Conservation (phyloP, 1,140 invertebrate species). For the Goniozus legneri region DNA sequence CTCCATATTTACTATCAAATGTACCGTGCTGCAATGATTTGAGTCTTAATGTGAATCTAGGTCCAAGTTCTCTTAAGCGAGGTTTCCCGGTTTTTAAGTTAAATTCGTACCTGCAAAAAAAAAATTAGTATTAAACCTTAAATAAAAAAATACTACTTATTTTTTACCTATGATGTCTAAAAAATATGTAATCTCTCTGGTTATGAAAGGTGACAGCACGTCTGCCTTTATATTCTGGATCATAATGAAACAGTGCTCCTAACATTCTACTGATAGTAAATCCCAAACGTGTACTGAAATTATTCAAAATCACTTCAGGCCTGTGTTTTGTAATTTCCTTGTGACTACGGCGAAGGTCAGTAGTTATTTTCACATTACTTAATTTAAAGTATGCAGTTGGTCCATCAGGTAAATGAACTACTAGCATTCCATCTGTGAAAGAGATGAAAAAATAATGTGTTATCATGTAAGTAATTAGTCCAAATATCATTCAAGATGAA, state of each 20-base stretch:
- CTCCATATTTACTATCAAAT: constrained; percentile 94
- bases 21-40: constrained; percentile 93
- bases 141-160: background rate
- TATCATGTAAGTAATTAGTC: background rate
- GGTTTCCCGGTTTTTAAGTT: constrained; percentile 72
- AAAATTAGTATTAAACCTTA: constrained; percentile 7
- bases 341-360: constrained; percentile 72
- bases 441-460: constrained; percentile 11
- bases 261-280: constrained; percentile 88
- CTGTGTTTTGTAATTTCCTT: constrained; percentile 79
- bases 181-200: constrained; percentile 98
- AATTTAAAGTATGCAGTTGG: constrained; percentile 88
- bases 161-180: constrained; percentile 88
- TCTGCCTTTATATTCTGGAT: constrained; percentile 90
- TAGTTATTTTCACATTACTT: constrained; percentile 79
- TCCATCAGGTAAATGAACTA: constrained; percentile 92
- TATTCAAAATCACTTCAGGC: constrained; percentile 95
- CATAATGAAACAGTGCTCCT: constrained; percentile 93
- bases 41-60: constrained; percentile 91
- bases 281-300: constrained; percentile 93
- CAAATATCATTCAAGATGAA: background rate
- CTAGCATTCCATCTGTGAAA: constrained; percentile 73
- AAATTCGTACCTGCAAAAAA: constrained; percentile 80
- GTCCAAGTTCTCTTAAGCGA: constrained; percentile 89
- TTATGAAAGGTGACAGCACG: constrained; percentile 97